Evolutionary conservation across 2,113 vertebrate genomes (phyloP), one percentile per base, ranked within the genome.

Genomic region (Cinclus mexicanus): DNA sequence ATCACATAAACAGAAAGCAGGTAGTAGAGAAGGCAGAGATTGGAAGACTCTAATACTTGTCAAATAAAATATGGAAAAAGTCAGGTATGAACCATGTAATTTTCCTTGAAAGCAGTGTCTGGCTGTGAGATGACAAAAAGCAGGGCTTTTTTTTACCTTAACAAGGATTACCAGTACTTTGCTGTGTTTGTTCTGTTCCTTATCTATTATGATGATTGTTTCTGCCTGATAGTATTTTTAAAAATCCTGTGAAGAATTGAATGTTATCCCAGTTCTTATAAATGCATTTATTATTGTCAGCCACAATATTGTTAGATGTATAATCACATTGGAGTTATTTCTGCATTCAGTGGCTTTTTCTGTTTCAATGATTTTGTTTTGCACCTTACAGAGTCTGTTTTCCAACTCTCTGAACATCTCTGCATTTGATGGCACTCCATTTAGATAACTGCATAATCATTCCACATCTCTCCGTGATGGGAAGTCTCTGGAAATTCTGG

Each of bases 21-120:
- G 82, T 37, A 33, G 74, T 65, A 25, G 60, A 91, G 49, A 89
- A 82, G 60, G 42, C 69, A 56, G 69, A 78, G 67, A 68, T 63
- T 87, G 39, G 18, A 94, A 78, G 72, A 24, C 11, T 50, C 11
- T 49, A 92, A 83, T 39, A 70, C 10, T 84, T 26, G 41, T 61
- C 53, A 60, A 29, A 78, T 16, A 87, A 95, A 96, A 92, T 72
- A 46, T 26, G 50, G 44, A 76, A 77, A 90, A 91, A 69, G 8
- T 59, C 15, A 82, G 47, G 52, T 76, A 44, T 23, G 57, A 93
- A 83, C 0, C 15, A 50, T 41, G 23, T 29, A 22, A 91, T 92
- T 95, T 89, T 92, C 37, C 81, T 94, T 92, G 75, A 93, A 94
- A 93, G 50, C 18, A 70, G 24, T 49, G 24, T 72, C 91, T 95